Evolutionary conservation across 2,113 vertebrate species (phyloP).

Genomic region (Bufo bufo): DNA sequence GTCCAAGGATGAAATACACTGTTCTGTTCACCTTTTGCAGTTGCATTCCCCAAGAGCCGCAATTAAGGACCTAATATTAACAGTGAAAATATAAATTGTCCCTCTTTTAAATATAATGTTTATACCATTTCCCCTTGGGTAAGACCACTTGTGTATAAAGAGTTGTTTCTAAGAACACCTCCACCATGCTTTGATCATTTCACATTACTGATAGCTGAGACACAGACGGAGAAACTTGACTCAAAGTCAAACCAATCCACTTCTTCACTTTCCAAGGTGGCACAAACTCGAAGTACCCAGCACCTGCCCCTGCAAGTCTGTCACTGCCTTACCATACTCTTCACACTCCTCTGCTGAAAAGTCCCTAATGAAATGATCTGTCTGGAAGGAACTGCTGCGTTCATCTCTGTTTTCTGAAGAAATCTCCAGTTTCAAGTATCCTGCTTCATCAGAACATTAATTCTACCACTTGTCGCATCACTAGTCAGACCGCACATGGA

Average conservation of each 20-base stretch:
- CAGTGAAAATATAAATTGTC: too few relatives aligned
- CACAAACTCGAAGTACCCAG: neutral
- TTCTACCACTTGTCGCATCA: too few relatives aligned
- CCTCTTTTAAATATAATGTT: too few relatives aligned
- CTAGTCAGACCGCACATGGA: too few relatives aligned
- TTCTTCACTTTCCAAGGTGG: neutral
- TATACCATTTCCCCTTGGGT: neutral
- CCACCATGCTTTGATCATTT: neutral
- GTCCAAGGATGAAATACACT: too few relatives aligned
- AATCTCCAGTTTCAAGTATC: neutral
- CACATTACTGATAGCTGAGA: constrained; percentile 3
- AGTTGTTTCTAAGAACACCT: too few relatives aligned
- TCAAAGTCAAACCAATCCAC: neutral
- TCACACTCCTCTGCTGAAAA: neutral
- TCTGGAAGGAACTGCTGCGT: neutral
- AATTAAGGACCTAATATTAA: too few relatives aligned
- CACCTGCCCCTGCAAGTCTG: constrained; percentile 18
- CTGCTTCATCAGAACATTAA: neutral
- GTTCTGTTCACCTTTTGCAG: too few relatives aligned
- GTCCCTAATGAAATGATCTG: constrained; percentile 11
- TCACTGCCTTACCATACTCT: neutral
- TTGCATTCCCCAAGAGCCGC: too few relatives aligned
- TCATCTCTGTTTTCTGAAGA: neutral
- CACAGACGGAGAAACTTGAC: neutral
- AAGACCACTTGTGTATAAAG: neutral